Conservation (phyloP, 2,797 vertebrate genomes). For the Enteromius argenteus region DNA sequence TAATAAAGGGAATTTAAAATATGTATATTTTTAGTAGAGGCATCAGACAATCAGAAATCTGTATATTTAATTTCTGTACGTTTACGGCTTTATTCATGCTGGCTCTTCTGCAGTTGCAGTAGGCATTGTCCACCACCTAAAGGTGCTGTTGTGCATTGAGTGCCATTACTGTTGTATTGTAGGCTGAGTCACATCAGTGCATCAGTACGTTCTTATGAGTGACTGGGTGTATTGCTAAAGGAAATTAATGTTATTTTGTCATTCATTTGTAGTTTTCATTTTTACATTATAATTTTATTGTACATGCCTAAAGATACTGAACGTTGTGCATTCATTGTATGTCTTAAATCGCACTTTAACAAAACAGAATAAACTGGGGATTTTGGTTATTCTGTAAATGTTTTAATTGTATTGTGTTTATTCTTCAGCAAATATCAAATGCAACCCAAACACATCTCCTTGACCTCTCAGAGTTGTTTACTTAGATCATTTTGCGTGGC, state of each 20-base stretch:
- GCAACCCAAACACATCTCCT: neutral
- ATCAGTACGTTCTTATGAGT: neutral
- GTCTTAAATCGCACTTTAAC: conserved; percentile 27
- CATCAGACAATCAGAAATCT: conserved; percentile 31
- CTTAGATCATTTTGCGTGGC: conserved; percentile 20
- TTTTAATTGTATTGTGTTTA: neutral
- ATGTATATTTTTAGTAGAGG: conserved; percentile 2
- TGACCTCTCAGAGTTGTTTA: neutral
- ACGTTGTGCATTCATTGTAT: conserved; percentile 23
- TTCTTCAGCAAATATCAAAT: neutral
- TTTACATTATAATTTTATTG: conserved; percentile 1
- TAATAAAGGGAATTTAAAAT: neutral
- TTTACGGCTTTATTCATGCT: neutral
- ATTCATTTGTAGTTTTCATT: neutral
- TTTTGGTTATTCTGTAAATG: neutral
- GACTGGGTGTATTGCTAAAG: neutral
- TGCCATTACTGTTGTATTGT: neutral
- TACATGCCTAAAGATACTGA: conserved; percentile 16
- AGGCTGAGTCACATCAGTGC: conserved; percentile 4
- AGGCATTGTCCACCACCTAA: conserved; percentile 22
- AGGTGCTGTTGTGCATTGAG: conserved; percentile 33
- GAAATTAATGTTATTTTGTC: neutral
- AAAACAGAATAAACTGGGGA: conserved; percentile 37
- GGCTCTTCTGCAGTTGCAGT: conserved; percentile 6
- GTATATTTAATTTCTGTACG: neutral